Evolutionary conservation across 2,113 vertebrate genomes (phyloP), one percentile per base, ranked within the genome.

Genomic region (Danionella cerebrum): DNA sequence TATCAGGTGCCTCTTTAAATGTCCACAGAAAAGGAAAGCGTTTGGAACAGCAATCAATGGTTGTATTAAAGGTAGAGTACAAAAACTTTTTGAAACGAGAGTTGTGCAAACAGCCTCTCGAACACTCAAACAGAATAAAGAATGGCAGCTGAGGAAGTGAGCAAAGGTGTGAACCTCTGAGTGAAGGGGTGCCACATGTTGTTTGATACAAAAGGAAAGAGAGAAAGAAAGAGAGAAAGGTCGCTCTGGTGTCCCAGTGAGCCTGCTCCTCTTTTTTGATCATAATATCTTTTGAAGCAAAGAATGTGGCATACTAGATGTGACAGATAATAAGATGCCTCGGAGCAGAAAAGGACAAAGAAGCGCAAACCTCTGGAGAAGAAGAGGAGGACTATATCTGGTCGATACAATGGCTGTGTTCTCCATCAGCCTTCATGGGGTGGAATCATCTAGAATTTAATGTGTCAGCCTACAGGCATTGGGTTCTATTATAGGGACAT

Each of bases 221-320:
- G 33, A 19, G 10, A 2, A 24, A 22, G 22, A 33, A 35, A 27
- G 22, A 27, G 33, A 69, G 10, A 36, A 33, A 29, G 3, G 12
- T 22, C 14, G 27, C 14, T 25, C 27, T 24, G 42, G 22, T 57
- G 16, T 69, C 36, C 21, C 21, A 29, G 35, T 31, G 48, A 25
- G 52, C 52, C 14, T 27, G 65, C 55, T 33, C 47, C 36, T 53
- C 55, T 72, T 58, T n/a, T 68, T 72, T 72, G 54, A 72, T 72
- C 70, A 67, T 39, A 72, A 53, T 67, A 65, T 41, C 64, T 60
- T 72, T 59, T 72, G 63, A 72, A 72, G 70, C 42, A 33, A 22
- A 42, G 53, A 69, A 42, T 39, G 54, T 19, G 25, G 70, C 51
- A 36, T 18, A 42, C 12, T 35, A 50, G 25, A 66, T 16, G 19